A percentile compares a stretch with the other conserved stretches of the same genome.
Conservation (phyloP, 2,888 invertebrate species). For the Girardia tigrina region DNA sequence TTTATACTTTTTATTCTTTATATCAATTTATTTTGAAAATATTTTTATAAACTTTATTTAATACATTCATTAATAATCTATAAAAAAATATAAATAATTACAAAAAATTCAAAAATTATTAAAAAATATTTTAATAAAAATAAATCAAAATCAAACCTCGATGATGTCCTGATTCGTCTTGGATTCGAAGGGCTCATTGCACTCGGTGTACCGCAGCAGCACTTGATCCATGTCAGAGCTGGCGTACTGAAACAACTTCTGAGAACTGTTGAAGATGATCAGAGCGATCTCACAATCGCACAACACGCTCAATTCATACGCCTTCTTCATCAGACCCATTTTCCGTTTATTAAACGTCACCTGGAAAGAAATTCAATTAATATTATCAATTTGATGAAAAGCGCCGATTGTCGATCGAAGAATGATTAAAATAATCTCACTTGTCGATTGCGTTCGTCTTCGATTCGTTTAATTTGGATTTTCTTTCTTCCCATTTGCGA, state of each 20-base stretch:
- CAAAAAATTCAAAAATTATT: background rate
- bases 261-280: conserved; percentile 79
- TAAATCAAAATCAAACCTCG: conserved; percentile 59
- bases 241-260: conserved; percentile 66
- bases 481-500: conserved; percentile 99
- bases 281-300: conserved; percentile 99
- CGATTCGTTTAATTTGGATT: conserved; percentile 99
- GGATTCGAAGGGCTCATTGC: conserved; percentile 98
- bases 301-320: conserved; percentile 91
- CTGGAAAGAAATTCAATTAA: conserved; percentile 54
- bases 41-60: too few species aligned
- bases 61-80: background rate
- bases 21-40: too few species aligned
- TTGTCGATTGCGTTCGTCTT: conserved; percentile 99
- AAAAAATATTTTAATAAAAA: background rate
- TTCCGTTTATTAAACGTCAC: conserved; percentile 99
- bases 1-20: too few species aligned
- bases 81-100: background rate
- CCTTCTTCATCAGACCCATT: conserved; percentile 99
- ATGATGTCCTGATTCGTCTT: conserved; percentile 98
- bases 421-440: conserved; percentile 53
- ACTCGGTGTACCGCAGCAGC: conserved; percentile 95
- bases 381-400: background rate
- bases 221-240: conserved; percentile 96
- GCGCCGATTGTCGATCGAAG: too few species aligned